Conservation (phyloP, 2,888 invertebrate genomes). For the Caenorhabditis angaria region DNA sequence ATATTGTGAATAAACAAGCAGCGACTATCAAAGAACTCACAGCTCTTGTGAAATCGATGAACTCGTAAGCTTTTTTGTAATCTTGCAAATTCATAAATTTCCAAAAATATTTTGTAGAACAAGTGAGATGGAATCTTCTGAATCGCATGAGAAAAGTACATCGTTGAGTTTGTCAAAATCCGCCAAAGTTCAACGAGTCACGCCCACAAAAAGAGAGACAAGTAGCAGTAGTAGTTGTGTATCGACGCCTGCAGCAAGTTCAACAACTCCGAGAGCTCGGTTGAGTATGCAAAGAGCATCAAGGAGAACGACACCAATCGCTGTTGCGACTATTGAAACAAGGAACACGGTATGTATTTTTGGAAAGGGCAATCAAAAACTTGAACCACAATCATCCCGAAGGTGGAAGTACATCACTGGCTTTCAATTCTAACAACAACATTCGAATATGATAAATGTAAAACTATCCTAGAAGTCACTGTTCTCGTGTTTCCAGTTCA, state of each 20-base stretch:
- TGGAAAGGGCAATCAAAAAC: too few species aligned
- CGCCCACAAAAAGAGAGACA: slow-evolving; percentile 37
- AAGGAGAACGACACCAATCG: neutral
- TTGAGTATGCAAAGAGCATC: slow-evolving; percentile 16
- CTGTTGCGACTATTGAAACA: neutral
- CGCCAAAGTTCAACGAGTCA: slow-evolving; percentile 29
- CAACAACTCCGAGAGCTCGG: slow-evolving; percentile 8
- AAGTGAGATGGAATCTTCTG: slow-evolving; percentile 42
- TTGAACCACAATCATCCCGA: too few species aligned
- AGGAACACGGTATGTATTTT: neutral
- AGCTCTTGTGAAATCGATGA: slow-evolving; percentile 17
- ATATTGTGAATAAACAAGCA: slow-evolving; percentile 18
- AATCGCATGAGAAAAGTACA: slow-evolving; percentile 29
- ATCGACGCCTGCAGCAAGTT: slow-evolving; percentile 9
- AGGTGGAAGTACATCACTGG: too few species aligned
- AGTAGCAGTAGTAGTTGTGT: slow-evolving; percentile 5
- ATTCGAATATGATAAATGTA: too few species aligned
- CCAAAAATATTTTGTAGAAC: slow-evolving; percentile 15
- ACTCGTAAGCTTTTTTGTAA: slow-evolving; percentile 19
- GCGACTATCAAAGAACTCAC: neutral
- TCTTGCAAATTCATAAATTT: neutral
- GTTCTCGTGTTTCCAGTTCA: too few species aligned
- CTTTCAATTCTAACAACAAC: too few species aligned
- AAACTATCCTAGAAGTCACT: too few species aligned
- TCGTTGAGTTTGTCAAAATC: slow-evolving; percentile 12